These are phyloP conservation scores for Tonatia bakeri DNA, from an alignment of 2,113 vertebrate genomes.

Conservation along the genomic window DNA sequence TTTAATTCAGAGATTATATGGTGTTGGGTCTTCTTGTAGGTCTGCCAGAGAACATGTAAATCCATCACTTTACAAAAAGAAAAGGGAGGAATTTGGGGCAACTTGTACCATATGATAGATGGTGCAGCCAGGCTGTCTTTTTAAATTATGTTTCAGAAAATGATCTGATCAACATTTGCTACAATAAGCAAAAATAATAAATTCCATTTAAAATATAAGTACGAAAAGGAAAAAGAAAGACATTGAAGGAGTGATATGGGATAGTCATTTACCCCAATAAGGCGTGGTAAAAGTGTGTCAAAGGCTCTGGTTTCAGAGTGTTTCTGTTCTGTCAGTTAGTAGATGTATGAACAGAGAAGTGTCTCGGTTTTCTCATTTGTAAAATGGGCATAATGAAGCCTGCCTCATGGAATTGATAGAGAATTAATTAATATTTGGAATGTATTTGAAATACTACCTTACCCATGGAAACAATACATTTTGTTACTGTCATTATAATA, in stretches of 20 bases:
- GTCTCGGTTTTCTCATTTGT: background rate
- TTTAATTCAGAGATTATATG: background rate
- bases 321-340: background rate
- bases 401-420: background rate
- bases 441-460: background rate
- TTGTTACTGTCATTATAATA: background rate
- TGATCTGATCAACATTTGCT: background rate
- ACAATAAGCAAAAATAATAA: background rate
- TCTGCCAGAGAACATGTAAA: background rate
- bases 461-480: background rate
- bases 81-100: background rate
- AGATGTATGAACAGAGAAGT: background rate
- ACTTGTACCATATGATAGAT: background rate
- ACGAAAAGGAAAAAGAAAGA: background rate
- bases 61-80: background rate
- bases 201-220: slow-evolving; percentile 12
- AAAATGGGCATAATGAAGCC: background rate
- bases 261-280: background rate
- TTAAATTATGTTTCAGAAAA: slow-evolving; percentile 17
- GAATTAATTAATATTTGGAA: background rate
- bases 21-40: background rate
- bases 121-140: background rate
- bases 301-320: background rate
- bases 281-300: background rate
- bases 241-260: background rate